A percentile compares a stretch with the other conserved stretches of the same genome.
phyloP scores from a whole-genome alignment of 2,797 vertebrate genomes.

The Podarcis siculus region DNA sequence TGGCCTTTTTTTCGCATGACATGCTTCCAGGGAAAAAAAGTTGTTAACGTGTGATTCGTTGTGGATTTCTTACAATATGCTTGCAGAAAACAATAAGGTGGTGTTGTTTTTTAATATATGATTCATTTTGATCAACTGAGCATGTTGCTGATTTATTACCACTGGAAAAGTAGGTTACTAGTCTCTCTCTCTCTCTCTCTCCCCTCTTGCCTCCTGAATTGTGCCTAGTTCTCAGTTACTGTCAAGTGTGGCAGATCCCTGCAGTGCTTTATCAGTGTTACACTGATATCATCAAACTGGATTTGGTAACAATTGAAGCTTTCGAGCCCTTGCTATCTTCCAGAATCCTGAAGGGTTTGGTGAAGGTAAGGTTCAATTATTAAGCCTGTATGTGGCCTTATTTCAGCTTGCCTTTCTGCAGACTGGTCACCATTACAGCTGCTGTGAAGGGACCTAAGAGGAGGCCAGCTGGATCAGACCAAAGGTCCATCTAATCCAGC shows the following conservation, averaged over 20 bases:
- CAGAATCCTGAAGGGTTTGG: constrained; percentile 71
- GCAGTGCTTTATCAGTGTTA: constrained; percentile 90
- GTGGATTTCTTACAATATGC: no score
- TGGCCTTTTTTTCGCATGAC: not conserved
- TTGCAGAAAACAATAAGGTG: no score
- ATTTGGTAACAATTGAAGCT: constrained; percentile 87
- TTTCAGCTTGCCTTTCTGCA: not conserved
- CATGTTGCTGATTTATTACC: not conserved
- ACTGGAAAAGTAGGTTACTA: not conserved
- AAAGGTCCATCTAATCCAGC: no score
- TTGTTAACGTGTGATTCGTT: no score
- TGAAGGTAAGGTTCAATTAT: constrained; percentile 82
- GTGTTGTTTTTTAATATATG: not conserved
- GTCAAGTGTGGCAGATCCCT: constrained; percentile 87
- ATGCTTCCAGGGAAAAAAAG: not conserved
- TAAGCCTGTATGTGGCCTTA: not conserved
- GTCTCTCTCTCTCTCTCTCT: accelerated
- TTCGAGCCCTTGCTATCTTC: constrained; percentile 85
- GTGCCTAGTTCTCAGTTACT: constrained; percentile 87
- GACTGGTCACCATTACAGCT: not conserved
- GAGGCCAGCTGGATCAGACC: no score
- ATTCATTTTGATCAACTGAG: not conserved
- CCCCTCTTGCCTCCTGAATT: not conserved
- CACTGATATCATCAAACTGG: constrained; percentile 87
- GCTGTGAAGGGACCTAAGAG: no score